Evolutionary conservation across 1,140 invertebrate genomes (phyloP).

Genomic region (Drosophila melanica): DNA sequence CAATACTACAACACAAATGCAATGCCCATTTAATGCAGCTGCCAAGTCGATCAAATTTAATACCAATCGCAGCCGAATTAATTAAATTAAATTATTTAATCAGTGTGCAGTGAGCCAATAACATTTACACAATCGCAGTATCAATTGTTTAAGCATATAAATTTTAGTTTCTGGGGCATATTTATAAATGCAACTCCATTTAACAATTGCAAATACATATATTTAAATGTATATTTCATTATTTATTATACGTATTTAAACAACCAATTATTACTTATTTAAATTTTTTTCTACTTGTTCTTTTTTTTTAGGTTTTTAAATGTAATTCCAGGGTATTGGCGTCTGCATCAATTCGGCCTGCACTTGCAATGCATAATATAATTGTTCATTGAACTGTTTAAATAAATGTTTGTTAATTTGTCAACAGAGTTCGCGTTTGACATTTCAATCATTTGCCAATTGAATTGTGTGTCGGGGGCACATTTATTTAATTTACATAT

Average conservation of each 20-base stretch:
- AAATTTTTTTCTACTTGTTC: neutral
- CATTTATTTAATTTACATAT: slow-evolving; percentile 37
- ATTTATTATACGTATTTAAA: no score
- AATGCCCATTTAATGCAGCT: slow-evolving; percentile 8
- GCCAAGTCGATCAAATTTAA: slow-evolving; percentile 19
- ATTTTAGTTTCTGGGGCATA: neutral
- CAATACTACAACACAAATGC: neutral
- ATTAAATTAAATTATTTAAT: slow-evolving; percentile 40
- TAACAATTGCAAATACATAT: no score
- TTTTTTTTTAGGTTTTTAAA: neutral
- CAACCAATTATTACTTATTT: no score
- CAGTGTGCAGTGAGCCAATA: slow-evolving; percentile 2
- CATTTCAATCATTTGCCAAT: slow-evolving; percentile 32
- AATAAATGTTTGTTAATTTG: slow-evolving; percentile 48
- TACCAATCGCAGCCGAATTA: slow-evolving; percentile 7
- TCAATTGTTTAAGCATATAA: slow-evolving; percentile 18
- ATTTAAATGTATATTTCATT: no score
- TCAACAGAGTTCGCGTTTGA: slow-evolving; percentile 29
- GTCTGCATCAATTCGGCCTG: neutral
- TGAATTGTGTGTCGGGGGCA: slow-evolving; percentile 18
- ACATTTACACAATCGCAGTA: slow-evolving; percentile 12
- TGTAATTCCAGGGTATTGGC: slow-evolving; percentile 5
- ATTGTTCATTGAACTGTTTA: slow-evolving; percentile 35
- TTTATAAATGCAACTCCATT: no score
- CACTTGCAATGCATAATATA: neutral